Evolutionary conservation across 2,888 invertebrate genomes (phyloP), one percentile per base, ranked within the genome.

Genomic region (Epinotia ramella): DNA sequence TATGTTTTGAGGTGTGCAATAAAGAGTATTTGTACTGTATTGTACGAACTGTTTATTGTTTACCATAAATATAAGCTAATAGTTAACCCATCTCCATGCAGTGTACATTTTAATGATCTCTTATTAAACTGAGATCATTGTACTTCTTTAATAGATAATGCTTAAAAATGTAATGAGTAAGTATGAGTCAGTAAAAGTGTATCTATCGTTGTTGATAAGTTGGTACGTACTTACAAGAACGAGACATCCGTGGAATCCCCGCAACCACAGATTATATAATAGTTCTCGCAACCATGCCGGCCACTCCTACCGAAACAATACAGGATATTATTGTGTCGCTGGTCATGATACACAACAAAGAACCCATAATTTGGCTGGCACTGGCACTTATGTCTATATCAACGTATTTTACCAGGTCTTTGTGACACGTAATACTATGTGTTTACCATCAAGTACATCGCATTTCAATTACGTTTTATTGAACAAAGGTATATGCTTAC

Each of bases 191-290:
- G 33, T 33, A 33, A 33, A 33, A 33, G 6, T 6, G 6, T 33
- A 33, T 7, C 33, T 33, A 49, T 13, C 46, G 46, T 4, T 49
- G 46, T 12, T 44, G 44, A 44, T 44, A 44, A 12, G 44, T 44
- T 33, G 33, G 33, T 33, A 33, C 33, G 7, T 33, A 53, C 53
- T 20, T 6, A 20, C 9, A 20, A 24, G 20, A 57, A 69, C 69
- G 69, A 69, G 46, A 74, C 73, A 74, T 72, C 64, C 20, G 74
- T 74, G 64, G 69, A 64, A 69, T 57, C 57, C 74, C 69, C 69
- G 24, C n/a, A 24, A 28, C 68, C 57, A 59, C n/a, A n/a, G n/a
- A n/a, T n/a, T n/a, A n/a, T n/a, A n/a, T n/a, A n/a, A n/a, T n/a
- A n/a, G n/a, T n/a, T n/a, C n/a, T n/a, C 69, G 24, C n/a, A 24